Evolutionary conservation across 2,797 vertebrate species (phyloP).

Genomic region (Merluccius polli): DNA sequence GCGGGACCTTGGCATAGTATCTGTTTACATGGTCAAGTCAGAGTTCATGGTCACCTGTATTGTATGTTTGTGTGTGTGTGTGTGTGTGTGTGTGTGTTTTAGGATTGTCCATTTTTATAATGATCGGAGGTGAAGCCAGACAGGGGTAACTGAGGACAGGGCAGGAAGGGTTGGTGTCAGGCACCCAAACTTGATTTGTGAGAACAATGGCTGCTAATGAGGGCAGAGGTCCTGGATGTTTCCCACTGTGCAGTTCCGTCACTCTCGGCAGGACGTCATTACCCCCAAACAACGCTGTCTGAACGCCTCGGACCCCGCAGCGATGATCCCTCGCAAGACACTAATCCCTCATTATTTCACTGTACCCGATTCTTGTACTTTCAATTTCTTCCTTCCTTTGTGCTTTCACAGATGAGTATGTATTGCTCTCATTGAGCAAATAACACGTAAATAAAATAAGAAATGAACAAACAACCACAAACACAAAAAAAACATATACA

Average conservation of each 20-base stretch:
- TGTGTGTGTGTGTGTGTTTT: background rate
- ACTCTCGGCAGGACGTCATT: background rate
- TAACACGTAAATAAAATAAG: background rate
- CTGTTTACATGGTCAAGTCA: slow-evolving; percentile 1
- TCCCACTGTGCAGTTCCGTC: background rate
- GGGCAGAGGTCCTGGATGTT: background rate
- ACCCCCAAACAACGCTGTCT: background rate
- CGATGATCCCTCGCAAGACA: background rate
- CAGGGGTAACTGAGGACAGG: background rate
- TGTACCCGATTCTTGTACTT: background rate
- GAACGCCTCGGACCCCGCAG: background rate
- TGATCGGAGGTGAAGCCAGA: background rate
- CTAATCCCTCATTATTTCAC: background rate
- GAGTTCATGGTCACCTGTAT: slow-evolving; percentile 2
- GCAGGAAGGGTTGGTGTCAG: background rate
- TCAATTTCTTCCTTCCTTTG: background rate
- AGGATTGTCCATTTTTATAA: background rate
- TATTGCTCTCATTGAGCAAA: background rate
- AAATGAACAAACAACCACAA: background rate
- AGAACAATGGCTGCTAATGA: background rate
- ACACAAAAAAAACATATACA: background rate
- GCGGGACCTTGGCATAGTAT: slow-evolving; percentile 27
- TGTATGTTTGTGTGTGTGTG: background rate
- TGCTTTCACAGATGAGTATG: background rate
- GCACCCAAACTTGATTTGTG: background rate